phyloP scores from a whole-genome alignment of 64 coral and sea anemone species.

The Stichodactyla mertensii region DNA sequence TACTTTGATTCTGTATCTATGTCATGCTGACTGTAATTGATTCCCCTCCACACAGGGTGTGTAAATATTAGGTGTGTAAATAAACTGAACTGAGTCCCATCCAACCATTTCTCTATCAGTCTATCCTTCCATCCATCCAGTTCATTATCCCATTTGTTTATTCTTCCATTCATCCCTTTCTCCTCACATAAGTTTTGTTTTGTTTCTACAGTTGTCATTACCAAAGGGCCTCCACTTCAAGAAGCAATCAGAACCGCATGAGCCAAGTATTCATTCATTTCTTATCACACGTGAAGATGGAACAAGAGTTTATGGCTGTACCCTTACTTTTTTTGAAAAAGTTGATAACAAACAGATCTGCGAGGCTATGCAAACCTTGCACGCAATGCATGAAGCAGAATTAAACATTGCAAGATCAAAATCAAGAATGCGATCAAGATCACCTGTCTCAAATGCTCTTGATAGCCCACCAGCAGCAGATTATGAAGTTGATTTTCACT shows the following conservation, averaged over 20 bases:
- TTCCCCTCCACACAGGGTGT: too few species aligned
- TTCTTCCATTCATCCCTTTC: not conserved
- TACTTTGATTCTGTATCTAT: too few species aligned
- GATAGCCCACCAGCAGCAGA: constrained; percentile 26
- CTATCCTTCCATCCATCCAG: not conserved
- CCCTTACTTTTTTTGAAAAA: constrained; percentile 82
- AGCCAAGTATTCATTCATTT: constrained; percentile 82
- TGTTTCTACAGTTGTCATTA: constrained; percentile 68
- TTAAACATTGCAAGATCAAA: constrained; percentile 47
- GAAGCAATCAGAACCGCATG: constrained; percentile 68
- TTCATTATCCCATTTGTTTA: not conserved
- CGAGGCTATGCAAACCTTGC: constrained; percentile 83
- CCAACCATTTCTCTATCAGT: not conserved
- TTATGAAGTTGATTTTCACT: not conserved
- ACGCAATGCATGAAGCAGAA: constrained; percentile 90
- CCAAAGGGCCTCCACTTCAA: constrained; percentile 74
- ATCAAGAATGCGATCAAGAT: constrained; percentile 49
- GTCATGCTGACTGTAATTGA: too few species aligned
- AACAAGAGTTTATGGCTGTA: constrained; percentile 85
- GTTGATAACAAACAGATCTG: constrained; percentile 75
- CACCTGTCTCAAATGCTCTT: constrained; percentile 40
- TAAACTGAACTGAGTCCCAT: too few species aligned
- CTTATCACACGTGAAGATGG: constrained; percentile 97
- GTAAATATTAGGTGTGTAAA: too few species aligned
- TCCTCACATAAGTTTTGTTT: not conserved